These are phyloP conservation scores for Idaea straminata DNA, from an alignment of 2,888 invertebrate species.

Conservation along the genomic window DNA sequence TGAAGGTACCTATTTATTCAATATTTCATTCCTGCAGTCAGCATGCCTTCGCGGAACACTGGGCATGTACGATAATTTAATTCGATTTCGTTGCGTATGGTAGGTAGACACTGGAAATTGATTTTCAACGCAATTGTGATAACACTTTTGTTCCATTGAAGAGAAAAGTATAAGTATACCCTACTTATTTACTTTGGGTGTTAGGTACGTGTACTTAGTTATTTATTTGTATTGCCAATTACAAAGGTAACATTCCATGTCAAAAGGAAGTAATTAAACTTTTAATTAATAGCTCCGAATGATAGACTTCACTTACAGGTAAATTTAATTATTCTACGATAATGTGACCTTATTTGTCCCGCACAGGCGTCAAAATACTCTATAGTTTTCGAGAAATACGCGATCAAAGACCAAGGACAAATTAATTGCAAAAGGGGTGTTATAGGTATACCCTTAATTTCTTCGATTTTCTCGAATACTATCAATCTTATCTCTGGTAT, in stretches of 20 bases:
- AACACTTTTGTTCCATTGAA: slow-evolving; percentile 4
- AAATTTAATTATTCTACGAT: not conserved
- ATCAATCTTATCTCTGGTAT: too few relatives aligned
- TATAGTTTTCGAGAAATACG: too few relatives aligned
- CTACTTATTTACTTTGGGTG: not conserved
- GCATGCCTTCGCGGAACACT: slow-evolving; percentile 19
- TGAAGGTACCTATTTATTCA: too few relatives aligned
- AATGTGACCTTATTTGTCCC: not conserved
- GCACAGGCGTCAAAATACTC: too few relatives aligned
- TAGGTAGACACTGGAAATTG: slow-evolving; percentile 17
- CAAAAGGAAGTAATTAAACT: not conserved
- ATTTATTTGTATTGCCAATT: not conserved
- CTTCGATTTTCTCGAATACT: too few relatives aligned
- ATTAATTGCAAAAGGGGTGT: too few relatives aligned
- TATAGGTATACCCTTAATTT: too few relatives aligned
- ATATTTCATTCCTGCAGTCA: too few relatives aligned
- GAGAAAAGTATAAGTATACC: too few relatives aligned
- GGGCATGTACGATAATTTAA: slow-evolving; percentile 23
- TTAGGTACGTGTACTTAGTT: not conserved
- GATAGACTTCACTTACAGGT: not conserved
- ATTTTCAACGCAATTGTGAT: slow-evolving; percentile 7
- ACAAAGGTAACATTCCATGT: not conserved
- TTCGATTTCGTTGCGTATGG: slow-evolving; percentile 19
- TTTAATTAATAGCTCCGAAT: not conserved
- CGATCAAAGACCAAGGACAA: too few relatives aligned